Conservation (phyloP, 2,797 vertebrate genomes). For the Fistularia commersonii region DNA sequence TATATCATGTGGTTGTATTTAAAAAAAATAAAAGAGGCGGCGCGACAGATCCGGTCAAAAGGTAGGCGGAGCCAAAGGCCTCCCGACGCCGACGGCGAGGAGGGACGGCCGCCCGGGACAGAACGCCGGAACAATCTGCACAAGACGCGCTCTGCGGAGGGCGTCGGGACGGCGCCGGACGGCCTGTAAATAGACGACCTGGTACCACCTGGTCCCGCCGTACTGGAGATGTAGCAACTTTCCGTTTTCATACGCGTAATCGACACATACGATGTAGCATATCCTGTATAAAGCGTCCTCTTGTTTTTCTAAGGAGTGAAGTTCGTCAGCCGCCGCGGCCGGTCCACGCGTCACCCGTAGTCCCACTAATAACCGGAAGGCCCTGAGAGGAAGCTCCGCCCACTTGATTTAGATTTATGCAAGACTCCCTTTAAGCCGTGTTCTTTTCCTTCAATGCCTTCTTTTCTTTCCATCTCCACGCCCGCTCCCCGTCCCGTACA, state of each 20-base stretch:
- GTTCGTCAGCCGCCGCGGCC: constrained; percentile 77
- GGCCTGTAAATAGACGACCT: constrained; percentile 77
- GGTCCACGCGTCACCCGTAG: constrained; percentile 72
- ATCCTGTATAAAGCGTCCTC: constrained; percentile 79
- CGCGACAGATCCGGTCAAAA: constrained; percentile 31
- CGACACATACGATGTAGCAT: constrained; percentile 85
- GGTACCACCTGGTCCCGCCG: constrained; percentile 80
- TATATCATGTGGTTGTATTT: constrained; percentile 53
- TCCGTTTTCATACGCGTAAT: constrained; percentile 86
- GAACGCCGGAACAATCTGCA: constrained; percentile 80
- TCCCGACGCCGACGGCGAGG: constrained; percentile 63
- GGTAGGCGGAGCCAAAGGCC: constrained; percentile 19
- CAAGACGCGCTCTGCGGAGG: constrained; percentile 59
- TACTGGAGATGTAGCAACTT: constrained; percentile 85
- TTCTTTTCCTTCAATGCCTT: constrained; percentile 65
- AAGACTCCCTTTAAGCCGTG: constrained; percentile 80
- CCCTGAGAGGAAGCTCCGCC: constrained; percentile 68
- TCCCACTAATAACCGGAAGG: constrained; percentile 66
- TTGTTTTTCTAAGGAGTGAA: constrained; percentile 77
- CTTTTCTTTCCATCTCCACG: constrained; percentile 55
- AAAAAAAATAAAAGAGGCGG: constrained; percentile 40
- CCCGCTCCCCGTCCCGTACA: constrained; percentile 75
- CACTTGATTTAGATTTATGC: constrained; percentile 76
- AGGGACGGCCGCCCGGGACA: constrained; percentile 69
- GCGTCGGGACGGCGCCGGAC: constrained; percentile 54